Evolutionary conservation across 2,888 invertebrate genomes (phyloP).

Genomic region (Idaea straminata): DNA sequence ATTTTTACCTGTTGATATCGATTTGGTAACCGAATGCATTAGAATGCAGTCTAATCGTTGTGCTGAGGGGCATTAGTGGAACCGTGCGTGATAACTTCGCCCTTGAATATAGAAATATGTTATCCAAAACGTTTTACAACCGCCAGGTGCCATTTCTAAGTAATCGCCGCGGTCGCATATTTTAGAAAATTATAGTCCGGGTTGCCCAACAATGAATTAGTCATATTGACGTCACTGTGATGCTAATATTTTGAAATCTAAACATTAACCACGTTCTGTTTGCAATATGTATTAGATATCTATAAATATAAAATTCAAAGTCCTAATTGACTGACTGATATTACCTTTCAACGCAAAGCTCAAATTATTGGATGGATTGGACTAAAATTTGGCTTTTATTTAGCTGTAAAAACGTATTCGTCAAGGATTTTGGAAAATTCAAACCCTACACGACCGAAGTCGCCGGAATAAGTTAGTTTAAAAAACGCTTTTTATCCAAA

Average conservation of each 20-base stretch:
- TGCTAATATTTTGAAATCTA: slow-evolving; percentile 19
- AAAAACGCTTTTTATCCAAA: background rate
- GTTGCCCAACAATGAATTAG: slow-evolving; percentile 19
- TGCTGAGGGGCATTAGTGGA: slow-evolving; percentile 15
- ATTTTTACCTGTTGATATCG: slow-evolving; percentile 15
- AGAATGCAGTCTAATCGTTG: slow-evolving; percentile 12
- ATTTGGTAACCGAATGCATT: slow-evolving; percentile 20
- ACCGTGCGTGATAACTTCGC: slow-evolving; percentile 21
- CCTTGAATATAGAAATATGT: slow-evolving; percentile 27
- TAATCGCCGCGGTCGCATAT: slow-evolving; percentile 18
- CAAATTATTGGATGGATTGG: too few relatives aligned
- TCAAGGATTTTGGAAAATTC: too few relatives aligned
- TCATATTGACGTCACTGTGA: slow-evolving; percentile 26
- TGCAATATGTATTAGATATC: slow-evolving; percentile 11
- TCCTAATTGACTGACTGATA: too few relatives aligned
- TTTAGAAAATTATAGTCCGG: slow-evolving; percentile 28
- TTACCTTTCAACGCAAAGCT: too few relatives aligned
- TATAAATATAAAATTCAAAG: background rate
- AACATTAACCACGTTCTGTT: slow-evolving; percentile 15
- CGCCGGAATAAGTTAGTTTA: too few relatives aligned
- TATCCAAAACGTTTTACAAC: slow-evolving; percentile 21
- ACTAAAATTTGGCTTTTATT: too few relatives aligned
- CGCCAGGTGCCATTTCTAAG: slow-evolving; percentile 16
- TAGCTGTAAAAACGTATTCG: too few relatives aligned
- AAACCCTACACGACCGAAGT: too few relatives aligned